A percentile compares a stretch with the other conserved stretches of the same genome.
These are phyloP conservation scores for Jacana jacana DNA, from an alignment of 2,113 vertebrate genomes.

Conservation along the genomic window DNA sequence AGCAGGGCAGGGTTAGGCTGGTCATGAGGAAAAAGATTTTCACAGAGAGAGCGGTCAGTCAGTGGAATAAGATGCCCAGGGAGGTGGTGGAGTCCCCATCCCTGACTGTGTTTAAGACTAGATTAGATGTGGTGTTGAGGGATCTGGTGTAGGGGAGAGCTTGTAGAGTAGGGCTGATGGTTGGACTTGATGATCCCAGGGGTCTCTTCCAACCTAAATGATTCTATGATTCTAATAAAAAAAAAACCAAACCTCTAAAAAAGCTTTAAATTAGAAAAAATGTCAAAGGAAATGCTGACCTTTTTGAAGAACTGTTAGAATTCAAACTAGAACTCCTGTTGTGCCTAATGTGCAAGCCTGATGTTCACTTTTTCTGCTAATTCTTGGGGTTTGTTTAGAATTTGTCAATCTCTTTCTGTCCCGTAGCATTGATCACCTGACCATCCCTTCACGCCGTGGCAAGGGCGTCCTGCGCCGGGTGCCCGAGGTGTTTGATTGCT, in stretches of 20 bases:
- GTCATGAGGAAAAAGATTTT: too few species aligned
- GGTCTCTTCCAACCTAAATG: too few species aligned
- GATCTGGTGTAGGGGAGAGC: too few species aligned
- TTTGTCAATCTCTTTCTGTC: neutral
- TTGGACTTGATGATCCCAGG: too few species aligned
- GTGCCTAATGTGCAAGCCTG: accelerated
- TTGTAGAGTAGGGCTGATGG: too few species aligned
- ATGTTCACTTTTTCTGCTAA: neutral
- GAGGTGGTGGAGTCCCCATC: too few species aligned
- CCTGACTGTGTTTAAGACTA: too few species aligned
- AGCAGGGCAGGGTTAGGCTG: too few species aligned
- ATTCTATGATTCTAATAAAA: too few species aligned
- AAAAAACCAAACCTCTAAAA: neutral
- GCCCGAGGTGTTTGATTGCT: conserved; percentile 95
- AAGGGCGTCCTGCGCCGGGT: conserved; percentile 84
- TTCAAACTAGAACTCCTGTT: neutral
- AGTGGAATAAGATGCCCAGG: too few species aligned
- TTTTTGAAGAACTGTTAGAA: neutral
- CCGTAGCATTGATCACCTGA: conserved; percentile 83
- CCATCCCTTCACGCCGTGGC: conserved; percentile 86
- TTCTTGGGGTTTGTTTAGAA: neutral
- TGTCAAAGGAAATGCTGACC: neutral
- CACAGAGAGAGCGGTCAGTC: too few species aligned
- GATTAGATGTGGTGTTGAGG: too few species aligned
- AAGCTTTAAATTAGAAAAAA: neutral